A percentile compares a stretch with the other conserved stretches of the same genome.
Conservation (phyloP, 1,140 invertebrate species). For the Neoseiulus cucumeris region DNA sequence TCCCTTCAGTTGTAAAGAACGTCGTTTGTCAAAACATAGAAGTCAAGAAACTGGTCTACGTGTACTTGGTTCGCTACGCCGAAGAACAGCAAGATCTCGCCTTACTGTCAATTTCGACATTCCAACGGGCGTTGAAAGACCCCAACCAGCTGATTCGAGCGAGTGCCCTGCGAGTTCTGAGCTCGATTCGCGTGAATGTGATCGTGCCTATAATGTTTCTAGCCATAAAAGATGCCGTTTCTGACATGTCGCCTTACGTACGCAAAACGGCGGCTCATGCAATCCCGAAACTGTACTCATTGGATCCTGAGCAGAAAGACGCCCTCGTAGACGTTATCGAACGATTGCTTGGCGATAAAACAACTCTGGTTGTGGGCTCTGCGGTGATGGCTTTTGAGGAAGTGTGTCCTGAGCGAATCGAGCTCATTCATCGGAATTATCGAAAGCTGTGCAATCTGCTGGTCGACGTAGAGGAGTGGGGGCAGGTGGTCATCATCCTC, state of each 20-base stretch:
- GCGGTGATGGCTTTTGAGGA: slow-evolving; percentile 98
- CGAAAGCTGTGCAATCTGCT: slow-evolving; percentile 84
- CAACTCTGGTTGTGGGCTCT: slow-evolving; percentile 92
- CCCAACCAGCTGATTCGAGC: slow-evolving; percentile 95
- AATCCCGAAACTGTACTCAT: slow-evolving; percentile 89
- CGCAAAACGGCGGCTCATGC: slow-evolving; percentile 97
- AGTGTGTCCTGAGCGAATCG: slow-evolving; percentile 84
- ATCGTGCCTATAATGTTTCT: slow-evolving; percentile 97
- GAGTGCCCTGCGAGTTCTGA: slow-evolving; percentile 85
- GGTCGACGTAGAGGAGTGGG: slow-evolving; percentile 83
- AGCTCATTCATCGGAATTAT: slow-evolving; percentile 85
- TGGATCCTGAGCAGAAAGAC: slow-evolving; percentile 89
- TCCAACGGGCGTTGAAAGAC: slow-evolving; percentile 93
- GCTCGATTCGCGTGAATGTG: slow-evolving; percentile 86
- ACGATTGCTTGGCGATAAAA: slow-evolving; percentile 83
- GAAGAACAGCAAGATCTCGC: slow-evolving; percentile 98
- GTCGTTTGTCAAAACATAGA: slow-evolving; percentile 98
- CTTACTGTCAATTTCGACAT: slow-evolving; percentile 89
- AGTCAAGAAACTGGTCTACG: slow-evolving; percentile 92
- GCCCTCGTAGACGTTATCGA: slow-evolving; percentile 85
- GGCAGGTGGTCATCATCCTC: slow-evolving; percentile 71
- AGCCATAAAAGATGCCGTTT: slow-evolving; percentile 83
- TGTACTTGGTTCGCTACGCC: slow-evolving; percentile 92
- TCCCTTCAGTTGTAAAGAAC: slow-evolving; percentile 99
- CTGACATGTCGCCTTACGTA: slow-evolving; percentile 97